Percentiles rank a stretch among this genome's conserved stretches.
phyloP scores from a whole-genome alignment of 2,113 vertebrate genomes.

The Machaerirhynchus nigripectus region DNA sequence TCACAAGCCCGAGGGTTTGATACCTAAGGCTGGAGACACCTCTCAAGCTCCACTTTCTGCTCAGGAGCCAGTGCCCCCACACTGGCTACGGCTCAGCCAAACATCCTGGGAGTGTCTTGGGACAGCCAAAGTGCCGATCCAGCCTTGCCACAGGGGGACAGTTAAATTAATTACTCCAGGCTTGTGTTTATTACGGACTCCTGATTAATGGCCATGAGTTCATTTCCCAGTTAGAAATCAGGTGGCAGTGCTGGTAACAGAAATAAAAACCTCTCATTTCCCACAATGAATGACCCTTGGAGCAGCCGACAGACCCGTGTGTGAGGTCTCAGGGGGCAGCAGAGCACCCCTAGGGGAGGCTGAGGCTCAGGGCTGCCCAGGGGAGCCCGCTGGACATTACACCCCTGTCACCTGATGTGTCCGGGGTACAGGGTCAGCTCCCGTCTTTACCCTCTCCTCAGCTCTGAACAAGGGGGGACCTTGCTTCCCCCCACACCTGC shows the following conservation, averaged over 20 bases:
- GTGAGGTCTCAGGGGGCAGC: background rate
- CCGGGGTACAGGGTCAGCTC: background rate
- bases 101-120: fast-evolving
- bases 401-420: background rate
- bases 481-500: background rate
- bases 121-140: background rate
- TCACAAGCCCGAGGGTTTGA: background rate
- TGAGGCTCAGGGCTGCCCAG: background rate
- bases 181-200: background rate
- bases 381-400: background rate
- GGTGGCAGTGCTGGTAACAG: background rate
- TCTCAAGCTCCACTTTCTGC: fast-evolving
- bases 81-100: fast-evolving
- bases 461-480: background rate
- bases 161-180: background rate
- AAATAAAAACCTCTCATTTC: background rate
- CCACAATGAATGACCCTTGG: background rate
- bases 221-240: background rate
- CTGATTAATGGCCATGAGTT: background rate
- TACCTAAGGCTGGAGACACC: background rate
- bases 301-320: fast-evolving
- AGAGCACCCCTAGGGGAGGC: background rate
- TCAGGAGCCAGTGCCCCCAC: fast-evolving
- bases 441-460: background rate
- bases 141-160: background rate